A percentile compares a stretch with the other conserved stretches of the same genome.
Conservation (phyloP, 2,888 invertebrate genomes). For the Andrena dorsata region DNA sequence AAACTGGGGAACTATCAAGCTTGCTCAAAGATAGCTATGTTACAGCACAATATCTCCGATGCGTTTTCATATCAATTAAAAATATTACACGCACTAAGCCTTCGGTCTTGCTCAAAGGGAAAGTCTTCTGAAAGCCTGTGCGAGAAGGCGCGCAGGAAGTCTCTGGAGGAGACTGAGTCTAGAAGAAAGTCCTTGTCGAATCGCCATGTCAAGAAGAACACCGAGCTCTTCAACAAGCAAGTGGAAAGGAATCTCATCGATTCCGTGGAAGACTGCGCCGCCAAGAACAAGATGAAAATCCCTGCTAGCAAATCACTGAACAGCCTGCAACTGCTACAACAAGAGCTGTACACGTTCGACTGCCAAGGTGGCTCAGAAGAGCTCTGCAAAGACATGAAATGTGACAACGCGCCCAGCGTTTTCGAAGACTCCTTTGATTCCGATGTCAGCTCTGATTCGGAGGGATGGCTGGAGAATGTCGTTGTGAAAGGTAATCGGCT, state of each 20-base stretch:
- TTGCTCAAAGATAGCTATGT: constrained; percentile 84
- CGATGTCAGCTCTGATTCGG: constrained; percentile 52
- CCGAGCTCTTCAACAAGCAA: constrained; percentile 80
- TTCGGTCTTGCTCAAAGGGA: constrained; percentile 61
- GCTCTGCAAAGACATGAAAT: constrained; percentile 80
- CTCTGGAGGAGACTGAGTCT: neutral
- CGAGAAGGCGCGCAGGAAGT: neutral
- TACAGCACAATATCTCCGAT: constrained; percentile 84
- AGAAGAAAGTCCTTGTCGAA: constrained; percentile 20
- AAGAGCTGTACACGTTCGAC: constrained; percentile 83
- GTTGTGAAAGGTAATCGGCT: constrained; percentile 36
- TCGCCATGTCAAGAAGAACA: constrained; percentile 70
- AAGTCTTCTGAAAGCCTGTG: constrained; percentile 23
- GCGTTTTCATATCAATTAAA: constrained; percentile 84
- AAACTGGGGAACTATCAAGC: constrained; percentile 85
- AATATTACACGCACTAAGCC: constrained; percentile 77
- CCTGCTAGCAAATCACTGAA: constrained; percentile 82
- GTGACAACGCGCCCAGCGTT: constrained; percentile 72
- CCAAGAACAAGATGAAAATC: constrained; percentile 80
- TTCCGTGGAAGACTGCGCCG: constrained; percentile 79
- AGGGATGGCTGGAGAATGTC: constrained; percentile 57
- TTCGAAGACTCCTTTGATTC: constrained; percentile 74
- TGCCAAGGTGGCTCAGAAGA: constrained; percentile 85
- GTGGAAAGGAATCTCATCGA: constrained; percentile 82
- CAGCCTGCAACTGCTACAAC: constrained; percentile 79